A percentile compares a stretch with the other conserved stretches of the same genome.
Conservation (phyloP, 2,113 vertebrate species). For the Corythornis vintsioides region DNA sequence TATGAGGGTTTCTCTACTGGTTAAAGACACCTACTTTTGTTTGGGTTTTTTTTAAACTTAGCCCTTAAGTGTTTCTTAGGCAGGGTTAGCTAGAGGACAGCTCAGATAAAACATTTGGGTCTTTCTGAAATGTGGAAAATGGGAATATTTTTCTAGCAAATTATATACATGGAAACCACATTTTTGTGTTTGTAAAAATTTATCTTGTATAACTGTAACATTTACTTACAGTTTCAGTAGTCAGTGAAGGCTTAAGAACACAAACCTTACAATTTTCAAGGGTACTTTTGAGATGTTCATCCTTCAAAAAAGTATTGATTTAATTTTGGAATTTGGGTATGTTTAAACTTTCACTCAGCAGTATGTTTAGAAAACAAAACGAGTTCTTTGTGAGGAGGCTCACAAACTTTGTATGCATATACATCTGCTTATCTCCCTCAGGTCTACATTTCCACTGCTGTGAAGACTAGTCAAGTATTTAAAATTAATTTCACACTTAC, state of each 20-base stretch:
- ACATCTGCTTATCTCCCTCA: not conserved
- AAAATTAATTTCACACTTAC: not conserved
- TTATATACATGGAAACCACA: not conserved
- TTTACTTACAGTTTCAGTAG: not conserved
- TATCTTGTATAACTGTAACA: not conserved
- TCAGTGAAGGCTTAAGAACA: not conserved
- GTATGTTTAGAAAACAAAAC: not conserved
- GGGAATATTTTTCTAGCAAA: not conserved
- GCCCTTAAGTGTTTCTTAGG: not conserved
- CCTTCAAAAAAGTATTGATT: not conserved
- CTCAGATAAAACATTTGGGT: not conserved
- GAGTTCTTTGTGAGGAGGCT: not conserved
- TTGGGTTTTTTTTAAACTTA: not conserved
- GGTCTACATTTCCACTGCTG: accelerated
- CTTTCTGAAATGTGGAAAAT: not conserved
- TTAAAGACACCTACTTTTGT: not conserved
- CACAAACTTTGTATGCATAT: not conserved
- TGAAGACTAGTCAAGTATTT: not conserved
- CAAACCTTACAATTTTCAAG: not conserved
- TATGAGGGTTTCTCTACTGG: not conserved
- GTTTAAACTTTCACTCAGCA: not conserved
- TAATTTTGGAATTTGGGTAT: not conserved
- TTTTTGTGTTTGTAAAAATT: not conserved
- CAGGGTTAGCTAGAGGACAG: not conserved
- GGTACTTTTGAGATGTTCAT: not conserved